A percentile compares a stretch with the other conserved stretches of the same genome.
These are phyloP conservation scores for Lumbricus terrestris DNA, from an alignment of 2,888 invertebrate species.

Conservation along the genomic window DNA sequence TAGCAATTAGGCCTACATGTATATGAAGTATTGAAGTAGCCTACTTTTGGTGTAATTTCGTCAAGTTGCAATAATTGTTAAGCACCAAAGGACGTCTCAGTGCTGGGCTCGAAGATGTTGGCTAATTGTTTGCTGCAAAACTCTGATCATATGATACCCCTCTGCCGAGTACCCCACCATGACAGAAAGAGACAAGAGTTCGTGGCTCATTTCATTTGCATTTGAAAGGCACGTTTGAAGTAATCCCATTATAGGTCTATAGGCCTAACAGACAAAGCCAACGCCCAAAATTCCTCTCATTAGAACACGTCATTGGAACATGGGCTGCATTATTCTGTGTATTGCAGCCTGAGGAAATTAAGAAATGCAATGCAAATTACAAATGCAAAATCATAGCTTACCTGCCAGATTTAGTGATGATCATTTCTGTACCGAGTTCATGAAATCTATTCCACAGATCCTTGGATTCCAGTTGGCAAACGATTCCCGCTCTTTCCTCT, in stretches of 20 bases:
- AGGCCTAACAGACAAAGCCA: not conserved
- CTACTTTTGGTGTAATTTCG: not conserved
- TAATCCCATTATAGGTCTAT: too few species aligned
- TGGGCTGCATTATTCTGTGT: not conserved
- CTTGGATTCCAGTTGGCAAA: not conserved
- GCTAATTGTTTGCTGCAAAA: not conserved
- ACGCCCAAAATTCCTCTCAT: not conserved
- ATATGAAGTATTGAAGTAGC: too few species aligned
- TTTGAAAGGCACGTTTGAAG: not conserved
- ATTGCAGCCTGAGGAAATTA: too few species aligned
- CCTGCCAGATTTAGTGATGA: conserved; percentile 8
- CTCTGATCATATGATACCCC: not conserved
- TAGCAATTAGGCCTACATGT: too few species aligned
- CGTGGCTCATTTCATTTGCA: not conserved
- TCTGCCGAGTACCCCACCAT: not conserved
- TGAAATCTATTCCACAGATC: conserved; percentile 10
- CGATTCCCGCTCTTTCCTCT: not conserved
- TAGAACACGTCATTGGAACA: not conserved
- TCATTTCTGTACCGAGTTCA: conserved; percentile 9
- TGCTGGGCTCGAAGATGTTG: not conserved
- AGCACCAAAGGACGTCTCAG: not conserved
- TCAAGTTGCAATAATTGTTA: not conserved
- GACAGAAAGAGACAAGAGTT: not conserved
- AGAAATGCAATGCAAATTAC: not conserved
- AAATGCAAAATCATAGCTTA: not conserved